Conservation (phyloP, 1,140 invertebrate species). For the Oryzaephilus surinamensis region DNA sequence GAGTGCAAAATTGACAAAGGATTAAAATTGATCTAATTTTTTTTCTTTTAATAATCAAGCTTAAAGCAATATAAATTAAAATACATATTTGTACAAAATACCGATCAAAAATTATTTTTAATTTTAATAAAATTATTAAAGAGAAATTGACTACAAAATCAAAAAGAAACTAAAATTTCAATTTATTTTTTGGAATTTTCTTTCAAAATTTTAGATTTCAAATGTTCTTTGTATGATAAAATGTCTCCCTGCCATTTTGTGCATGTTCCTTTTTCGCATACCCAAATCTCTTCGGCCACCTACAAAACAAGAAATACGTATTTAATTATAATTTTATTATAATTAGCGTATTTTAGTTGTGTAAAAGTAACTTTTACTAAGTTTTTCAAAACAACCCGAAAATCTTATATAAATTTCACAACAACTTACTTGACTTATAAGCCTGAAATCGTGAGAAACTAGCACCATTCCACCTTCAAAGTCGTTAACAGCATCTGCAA, state of each 20-base stretch:
- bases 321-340: not conserved
- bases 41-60: constrained; percentile 1
- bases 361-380: too few relatives aligned
- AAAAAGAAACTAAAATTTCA: constrained; percentile 2
- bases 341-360: too few relatives aligned
- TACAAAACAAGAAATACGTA: constrained; percentile 34
- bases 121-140: constrained; percentile 4
- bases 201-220: constrained; percentile 73
- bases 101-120: constrained; percentile 10
- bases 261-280: constrained; percentile 91
- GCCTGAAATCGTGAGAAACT: constrained; percentile 95
- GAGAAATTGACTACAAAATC: constrained; percentile 11
- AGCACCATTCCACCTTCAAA: constrained; percentile 97
- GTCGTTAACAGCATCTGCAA: constrained; percentile 95
- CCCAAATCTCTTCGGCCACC: constrained; percentile 99
- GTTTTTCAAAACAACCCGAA: too few relatives aligned
- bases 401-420: constrained; percentile 6
- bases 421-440: constrained; percentile 85
- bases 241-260: constrained; percentile 97
- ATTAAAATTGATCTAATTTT: too few relatives aligned
- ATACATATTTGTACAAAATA: constrained; percentile 1
- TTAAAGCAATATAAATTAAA: constrained; percentile 1
- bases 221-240: constrained; percentile 88
- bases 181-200: constrained; percentile 40
- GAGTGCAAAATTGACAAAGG: too few relatives aligned